Evolutionary conservation across 1,140 invertebrate species (phyloP).

Genomic region (Drosophila carrolli): DNA sequence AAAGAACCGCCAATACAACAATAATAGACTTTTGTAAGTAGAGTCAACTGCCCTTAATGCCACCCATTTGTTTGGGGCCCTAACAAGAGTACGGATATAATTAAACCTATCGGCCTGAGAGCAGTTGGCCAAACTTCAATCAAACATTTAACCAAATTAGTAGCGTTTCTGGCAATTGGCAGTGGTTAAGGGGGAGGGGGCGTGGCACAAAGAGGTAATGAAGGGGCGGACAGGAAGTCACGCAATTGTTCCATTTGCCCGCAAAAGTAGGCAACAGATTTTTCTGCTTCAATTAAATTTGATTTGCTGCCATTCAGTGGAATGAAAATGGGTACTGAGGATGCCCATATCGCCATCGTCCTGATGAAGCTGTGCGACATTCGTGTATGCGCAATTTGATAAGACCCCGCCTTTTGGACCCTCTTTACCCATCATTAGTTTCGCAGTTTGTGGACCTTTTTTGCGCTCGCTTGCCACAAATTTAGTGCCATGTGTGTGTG

Average conservation of each 20-base stretch:
- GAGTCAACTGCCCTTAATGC: neutral
- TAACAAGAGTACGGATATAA: constrained; percentile 14
- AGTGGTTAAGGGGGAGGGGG: constrained; percentile 2
- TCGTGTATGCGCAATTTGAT: constrained; percentile 69
- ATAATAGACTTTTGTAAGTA: neutral
- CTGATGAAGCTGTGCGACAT: constrained; percentile 47
- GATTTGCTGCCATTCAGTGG: constrained; percentile 64
- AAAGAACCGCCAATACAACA: too few relatives aligned
- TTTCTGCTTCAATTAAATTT: constrained; percentile 75
- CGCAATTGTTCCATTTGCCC: constrained; percentile 37
- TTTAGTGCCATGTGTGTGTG: constrained; percentile 47
- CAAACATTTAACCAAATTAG: constrained; percentile 61
- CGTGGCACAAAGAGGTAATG: neutral
- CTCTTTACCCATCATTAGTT: constrained; percentile 78
- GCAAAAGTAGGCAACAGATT: constrained; percentile 55
- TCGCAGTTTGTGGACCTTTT: constrained; percentile 76
- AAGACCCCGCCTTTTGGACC: constrained; percentile 36
- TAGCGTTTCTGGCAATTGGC: constrained; percentile 29
- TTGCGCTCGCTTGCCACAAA: constrained; percentile 63
- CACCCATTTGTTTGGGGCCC: neutral
- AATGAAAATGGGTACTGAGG: too few relatives aligned
- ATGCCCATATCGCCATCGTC: neutral
- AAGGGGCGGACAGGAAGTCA: constrained; percentile 16
- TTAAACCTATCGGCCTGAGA: constrained; percentile 10
- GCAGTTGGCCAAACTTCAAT: constrained; percentile 34